A percentile compares a stretch with the other conserved stretches of the same genome.
Evolutionary conservation across 2,113 vertebrate species (phyloP).

Genomic region (Tautogolabrus adspersus): DNA sequence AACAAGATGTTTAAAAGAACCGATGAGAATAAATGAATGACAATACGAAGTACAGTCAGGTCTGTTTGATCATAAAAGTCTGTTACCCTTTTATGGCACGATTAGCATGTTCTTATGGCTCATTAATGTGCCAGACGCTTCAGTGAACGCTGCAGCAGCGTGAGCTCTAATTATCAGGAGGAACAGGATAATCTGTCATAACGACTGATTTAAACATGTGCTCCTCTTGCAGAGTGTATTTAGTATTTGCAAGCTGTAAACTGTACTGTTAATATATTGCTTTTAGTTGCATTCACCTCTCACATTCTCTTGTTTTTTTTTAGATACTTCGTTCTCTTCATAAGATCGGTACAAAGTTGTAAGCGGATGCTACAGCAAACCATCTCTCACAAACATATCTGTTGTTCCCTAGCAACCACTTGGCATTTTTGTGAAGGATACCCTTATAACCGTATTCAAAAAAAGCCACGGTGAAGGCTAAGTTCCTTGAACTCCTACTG

Average conservation of each 20-base stretch:
- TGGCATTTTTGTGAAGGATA: conserved; percentile 62
- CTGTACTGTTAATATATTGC: neutral
- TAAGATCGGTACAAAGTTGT: conserved; percentile 52
- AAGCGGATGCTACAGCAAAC: conserved; percentile 41
- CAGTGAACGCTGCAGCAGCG: conserved; percentile 46
- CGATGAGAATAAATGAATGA: conserved; percentile 11
- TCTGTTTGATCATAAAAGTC: conserved; percentile 51
- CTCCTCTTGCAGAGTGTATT: conserved; percentile 27
- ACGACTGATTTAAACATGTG: conserved; percentile 59
- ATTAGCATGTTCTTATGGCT: conserved; percentile 66
- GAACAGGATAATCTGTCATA: conserved; percentile 52
- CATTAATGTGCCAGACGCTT: conserved; percentile 60
- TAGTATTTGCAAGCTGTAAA: conserved; percentile 25
- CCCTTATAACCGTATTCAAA: conserved; percentile 25
- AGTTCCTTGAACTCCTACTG: conserved; percentile 64
- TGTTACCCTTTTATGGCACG: conserved; percentile 54
- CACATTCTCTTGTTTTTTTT: conserved; percentile 25
- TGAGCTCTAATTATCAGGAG: conserved; percentile 60
- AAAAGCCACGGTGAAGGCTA: conserved; percentile 57
- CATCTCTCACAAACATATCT: conserved; percentile 46
- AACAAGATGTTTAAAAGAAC: conserved; percentile 14
- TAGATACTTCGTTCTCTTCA: conserved; percentile 22
- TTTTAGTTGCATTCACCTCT: conserved; percentile 30
- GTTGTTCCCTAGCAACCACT: conserved; percentile 75
- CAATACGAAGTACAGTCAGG: conserved; percentile 12